phyloP scores from a whole-genome alignment of 1,140 invertebrate genomes.

The Psix sp. region DNA sequence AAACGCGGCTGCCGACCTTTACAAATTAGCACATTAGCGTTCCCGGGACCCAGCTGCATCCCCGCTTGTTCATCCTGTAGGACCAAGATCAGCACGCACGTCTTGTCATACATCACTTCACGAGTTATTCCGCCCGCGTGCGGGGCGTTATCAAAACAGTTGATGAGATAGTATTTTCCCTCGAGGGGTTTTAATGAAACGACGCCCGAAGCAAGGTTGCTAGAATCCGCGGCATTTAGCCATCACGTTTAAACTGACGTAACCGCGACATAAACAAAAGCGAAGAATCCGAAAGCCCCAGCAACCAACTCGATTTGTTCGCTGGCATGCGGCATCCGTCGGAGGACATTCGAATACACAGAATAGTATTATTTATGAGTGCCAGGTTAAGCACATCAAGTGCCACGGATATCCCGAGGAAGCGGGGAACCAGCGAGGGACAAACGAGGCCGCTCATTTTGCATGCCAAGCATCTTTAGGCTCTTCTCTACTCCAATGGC shows the following conservation, averaged over 20 bases:
- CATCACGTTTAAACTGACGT: constrained; percentile 27
- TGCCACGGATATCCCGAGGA: constrained; percentile 32
- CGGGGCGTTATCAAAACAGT: constrained; percentile 9
- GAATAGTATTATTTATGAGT: constrained; percentile 74
- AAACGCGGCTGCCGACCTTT: constrained; percentile 6
- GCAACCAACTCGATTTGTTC: constrained; percentile 1
- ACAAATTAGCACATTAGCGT: constrained; percentile 48
- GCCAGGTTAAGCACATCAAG: constrained; percentile 28
- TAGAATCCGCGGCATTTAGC: constrained; percentile 32
- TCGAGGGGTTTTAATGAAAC: constrained; percentile 27
- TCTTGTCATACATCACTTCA: constrained; percentile 9
- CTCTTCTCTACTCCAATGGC: constrained; percentile 37
- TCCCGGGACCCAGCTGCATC: no score
- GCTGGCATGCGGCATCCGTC: constrained; percentile 71
- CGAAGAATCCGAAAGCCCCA: constrained; percentile 30
- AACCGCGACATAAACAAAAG: constrained; percentile 42
- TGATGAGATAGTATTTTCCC: not conserved
- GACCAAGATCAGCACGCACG: constrained; percentile 28
- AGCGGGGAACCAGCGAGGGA: constrained; percentile 8
- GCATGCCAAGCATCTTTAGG: constrained; percentile 48
- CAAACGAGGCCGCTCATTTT: constrained; percentile 10
- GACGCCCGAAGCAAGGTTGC: constrained; percentile 8
- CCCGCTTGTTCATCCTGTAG: constrained; percentile 22
- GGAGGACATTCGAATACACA: constrained; percentile 74
- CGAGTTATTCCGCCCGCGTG: constrained; percentile 13